Base-by-base conservation (phyloP, 2,797 vertebrate genomes). In the Otolemur crassicaudatus region DNA sequence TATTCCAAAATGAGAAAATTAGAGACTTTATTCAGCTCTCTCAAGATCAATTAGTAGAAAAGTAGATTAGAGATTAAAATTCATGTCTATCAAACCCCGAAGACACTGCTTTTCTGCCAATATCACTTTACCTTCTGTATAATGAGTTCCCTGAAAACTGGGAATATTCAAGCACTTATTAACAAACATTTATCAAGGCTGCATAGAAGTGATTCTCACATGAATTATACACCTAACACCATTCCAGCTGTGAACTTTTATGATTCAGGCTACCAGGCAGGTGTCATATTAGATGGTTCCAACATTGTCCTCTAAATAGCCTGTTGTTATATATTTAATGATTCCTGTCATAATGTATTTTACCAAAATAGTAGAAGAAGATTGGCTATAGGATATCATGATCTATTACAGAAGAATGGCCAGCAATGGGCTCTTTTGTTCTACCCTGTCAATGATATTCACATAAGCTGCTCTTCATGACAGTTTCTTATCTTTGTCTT, bases 191-290 rank as follows among this genome's bases (percentile, higher is more conserved):
- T 10, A 13, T 76, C 4, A 43, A 67, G 60, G 5, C 27, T 83
- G 17, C 19, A 7, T 3, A 29, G 49, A 43, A 46, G 3, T 2
- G 40, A 60, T 7, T n/a, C 2, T 23, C 34, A 40, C 49, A 34
- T 56, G 20, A n/a, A 0, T 58, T 17, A 23, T n/a, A 17, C 29
- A 1, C 2, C 10, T 4, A 37, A 65, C 40, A 9, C 3, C 37
- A n/a, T 61, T 76, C 25, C 14, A 58, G 3, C 0, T 2, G 0
- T 16, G 29, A 86, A 31, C 9, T 3, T 49, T 22, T 40, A 16
- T 58, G 17, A 27, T 73, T 95, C 2, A 23, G n/a, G 2, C 72
- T 37, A 34, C 2, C 25, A n/a, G 43, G 29, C 34, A 19, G n/a
- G 13, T 27, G 7, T 65, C 16, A 7, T 3, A 14, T 16, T 53